Evolutionary conservation across 2,888 invertebrate species (phyloP), one percentile per base, ranked within the genome.

Genomic region (Drosophila subsilvestris): DNA sequence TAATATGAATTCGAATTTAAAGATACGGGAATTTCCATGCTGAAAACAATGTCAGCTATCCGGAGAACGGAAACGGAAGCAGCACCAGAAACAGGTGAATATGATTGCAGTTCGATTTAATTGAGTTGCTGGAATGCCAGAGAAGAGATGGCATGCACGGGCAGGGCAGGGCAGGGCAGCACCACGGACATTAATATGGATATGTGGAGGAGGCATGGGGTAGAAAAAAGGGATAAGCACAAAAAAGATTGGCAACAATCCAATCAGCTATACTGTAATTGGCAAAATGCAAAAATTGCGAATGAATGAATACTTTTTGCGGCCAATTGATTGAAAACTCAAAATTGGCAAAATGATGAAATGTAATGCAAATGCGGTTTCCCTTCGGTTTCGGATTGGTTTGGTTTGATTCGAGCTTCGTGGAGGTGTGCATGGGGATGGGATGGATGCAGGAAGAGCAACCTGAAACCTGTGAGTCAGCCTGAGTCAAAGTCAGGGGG

Each of bases 221-320:
- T 12, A 5, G 5, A 27, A 48, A 72, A 50, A 55, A 45, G 49
- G 8, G 62, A 45, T 37, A 37, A 37, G 37, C 37, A 61, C 37
- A 61, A 80, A 74, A 63, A 56, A 56, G 56, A 68, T 66, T 74
- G 59, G 66, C 79, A 87, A 79, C 88, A 83, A 83, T 87, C 80
- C 88, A 87, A 83, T 83, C 86, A 88, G 71, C 73, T 59, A 67
- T 77, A 72, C 72, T 77, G 83, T 86, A 87, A 83, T 83, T 83
- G 86, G 71, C 77, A 74, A 75, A 84, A 85, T 77, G 83, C 63
- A 79, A 77, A 77, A 79, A 85, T 76, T 66, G 65, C 72, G 70
- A 86, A 75, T 69, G 75, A 69, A 58, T 79, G 85, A 76, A 81
- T 84, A 87, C 79, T 86, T 73, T 84, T 80, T 84, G 74, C 67